Base-by-base conservation (phyloP, 2,113 vertebrate species). In the Hippotragus niger region DNA sequence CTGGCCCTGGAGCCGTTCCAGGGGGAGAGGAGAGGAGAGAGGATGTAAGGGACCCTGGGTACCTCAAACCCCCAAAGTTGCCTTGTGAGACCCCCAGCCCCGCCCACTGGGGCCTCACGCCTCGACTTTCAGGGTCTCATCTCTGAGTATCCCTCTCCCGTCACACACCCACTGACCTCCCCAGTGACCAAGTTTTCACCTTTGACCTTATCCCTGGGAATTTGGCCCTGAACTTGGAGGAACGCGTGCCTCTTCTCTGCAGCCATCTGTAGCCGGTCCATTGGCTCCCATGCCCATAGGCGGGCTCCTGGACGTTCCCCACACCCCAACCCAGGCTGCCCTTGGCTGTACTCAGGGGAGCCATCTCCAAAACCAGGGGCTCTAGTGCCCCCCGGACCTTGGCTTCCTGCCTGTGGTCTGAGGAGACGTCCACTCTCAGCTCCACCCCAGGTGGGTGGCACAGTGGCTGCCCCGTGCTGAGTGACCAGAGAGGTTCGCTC, bases 201-300 rank as follows among this genome's bases (percentile, higher is more conserved):
- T 62, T 31, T 50, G 15, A 33, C 7, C 6, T 40, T 60, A 45
- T 78, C 74, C 83, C 31, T 45, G 33, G 23, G 50, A 57, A 55
- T 52, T 5, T 5, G 23, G 43, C 17, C 2, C 45, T 25, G 33
- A 25, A 13, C 21, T 31, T 33, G 21, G 88, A n/a, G 33, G 29
- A 47, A 7, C 0, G 0, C 1, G 7, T 53, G n/a, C 3, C 1
- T 84, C 82, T 45, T 33, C 2, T 2, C 2, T 25, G 2, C 33
- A 13, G 57, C 8, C 57, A n/a, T 27, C 36, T 47, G 29, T n/a
- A 4, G 45, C n/a, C 21, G 2, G 33, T 12, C 27, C 17, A 6
- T 25, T 2, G 0, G 17, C 33, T 31, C 19, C 27, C 6, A 5
- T 29, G 6, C 16, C 45, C 55, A 29, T 10, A 55, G n/a, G 47